Percentiles rank a stretch among this genome's conserved stretches.
Conservation (phyloP, 2,113 vertebrate species). For the Pterocles gutturalis region DNA sequence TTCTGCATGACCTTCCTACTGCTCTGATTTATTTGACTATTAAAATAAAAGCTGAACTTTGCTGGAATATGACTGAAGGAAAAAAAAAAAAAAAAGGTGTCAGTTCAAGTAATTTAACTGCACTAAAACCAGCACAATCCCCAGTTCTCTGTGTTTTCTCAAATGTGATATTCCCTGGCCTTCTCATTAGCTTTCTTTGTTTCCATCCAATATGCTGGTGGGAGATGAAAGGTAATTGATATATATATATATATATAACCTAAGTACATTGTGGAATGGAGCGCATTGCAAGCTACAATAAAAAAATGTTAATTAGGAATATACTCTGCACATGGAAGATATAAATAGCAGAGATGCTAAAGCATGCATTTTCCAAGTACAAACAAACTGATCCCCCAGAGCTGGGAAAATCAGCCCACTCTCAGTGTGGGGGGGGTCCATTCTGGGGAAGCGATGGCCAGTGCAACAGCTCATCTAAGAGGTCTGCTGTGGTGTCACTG, state of each 20-base stretch:
- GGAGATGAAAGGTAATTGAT: conserved; percentile 27
- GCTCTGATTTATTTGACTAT: conserved; percentile 11
- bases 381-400: background rate
- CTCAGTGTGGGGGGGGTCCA: accelerated
- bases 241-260: background rate
- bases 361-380: background rate
- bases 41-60: conserved; percentile 30
- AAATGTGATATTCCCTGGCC: background rate
- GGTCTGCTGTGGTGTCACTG: background rate
- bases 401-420: background rate
- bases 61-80: background rate
- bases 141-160: background rate
- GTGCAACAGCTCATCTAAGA: background rate
- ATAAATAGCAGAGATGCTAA: conserved; percentile 28
- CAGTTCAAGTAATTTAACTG: background rate
- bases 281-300: background rate
- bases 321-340: background rate
- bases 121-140: background rate
- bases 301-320: background rate
- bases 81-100: background rate
- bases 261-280: background rate
- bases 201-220: background rate
- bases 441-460: background rate
- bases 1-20: conserved; percentile 26
- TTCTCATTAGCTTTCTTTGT: conserved; percentile 10